Conservation (phyloP, 1,140 invertebrate species). For the Monochamus saltuarius region DNA sequence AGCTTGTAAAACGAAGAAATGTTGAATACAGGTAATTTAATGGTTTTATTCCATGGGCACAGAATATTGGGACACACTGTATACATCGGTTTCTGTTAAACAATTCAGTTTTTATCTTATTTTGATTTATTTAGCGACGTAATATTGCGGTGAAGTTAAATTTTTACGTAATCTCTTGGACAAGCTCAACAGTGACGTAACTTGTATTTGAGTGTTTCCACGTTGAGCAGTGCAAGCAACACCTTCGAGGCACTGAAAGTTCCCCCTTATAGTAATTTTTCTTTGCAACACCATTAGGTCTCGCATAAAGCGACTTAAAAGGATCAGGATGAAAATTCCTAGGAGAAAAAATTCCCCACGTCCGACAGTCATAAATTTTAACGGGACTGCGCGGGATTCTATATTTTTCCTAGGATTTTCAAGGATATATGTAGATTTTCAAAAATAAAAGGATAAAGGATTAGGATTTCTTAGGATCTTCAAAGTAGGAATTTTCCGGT, state of each 20-base stretch:
- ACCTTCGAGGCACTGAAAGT: not conserved
- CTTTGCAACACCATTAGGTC: conserved; percentile 29
- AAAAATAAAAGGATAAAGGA: conserved; percentile 14
- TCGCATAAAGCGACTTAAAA: conserved; percentile 23
- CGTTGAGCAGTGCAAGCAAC: not conserved
- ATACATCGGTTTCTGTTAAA: too few species aligned
- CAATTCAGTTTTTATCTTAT: too few species aligned
- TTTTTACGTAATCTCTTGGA: not conserved
- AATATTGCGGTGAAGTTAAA: too few species aligned
- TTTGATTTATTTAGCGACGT: too few species aligned
- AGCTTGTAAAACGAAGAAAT: too few species aligned
- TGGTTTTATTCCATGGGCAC: too few species aligned
- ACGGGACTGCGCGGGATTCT: conserved; percentile 15
- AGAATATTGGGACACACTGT: too few species aligned
- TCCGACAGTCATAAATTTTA: not conserved
- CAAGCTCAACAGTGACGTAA: too few species aligned
- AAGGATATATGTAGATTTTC: conserved; percentile 14
- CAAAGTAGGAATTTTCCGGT: conserved; percentile 12
- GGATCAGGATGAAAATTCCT: conserved; percentile 27
- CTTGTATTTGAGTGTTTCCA: too few species aligned
- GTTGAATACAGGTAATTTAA: too few species aligned
- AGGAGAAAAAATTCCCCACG: conserved; percentile 23
- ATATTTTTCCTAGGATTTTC: conserved; percentile 30
- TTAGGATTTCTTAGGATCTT: conserved; percentile 18
- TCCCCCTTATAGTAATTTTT: conserved; percentile 11